Evolutionary conservation across 2,797 vertebrate genomes (phyloP).

Genomic region (Siniperca undulata): DNA sequence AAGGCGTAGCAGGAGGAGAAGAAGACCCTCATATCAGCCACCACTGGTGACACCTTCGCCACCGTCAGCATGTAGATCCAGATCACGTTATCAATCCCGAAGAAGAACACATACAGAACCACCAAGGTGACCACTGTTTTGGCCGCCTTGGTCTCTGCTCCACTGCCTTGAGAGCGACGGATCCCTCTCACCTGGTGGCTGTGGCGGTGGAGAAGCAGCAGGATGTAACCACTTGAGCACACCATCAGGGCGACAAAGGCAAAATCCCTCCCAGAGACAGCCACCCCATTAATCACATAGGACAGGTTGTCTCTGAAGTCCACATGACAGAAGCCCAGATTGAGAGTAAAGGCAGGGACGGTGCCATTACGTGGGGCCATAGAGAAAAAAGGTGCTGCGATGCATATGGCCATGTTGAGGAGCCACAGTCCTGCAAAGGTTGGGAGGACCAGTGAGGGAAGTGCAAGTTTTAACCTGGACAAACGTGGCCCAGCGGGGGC

Average conservation of each 20-base stretch:
- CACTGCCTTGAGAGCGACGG: slow-evolving; percentile 70
- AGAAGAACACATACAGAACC: slow-evolving; percentile 86
- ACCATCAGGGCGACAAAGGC: slow-evolving; percentile 86
- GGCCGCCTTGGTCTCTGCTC: slow-evolving; percentile 83
- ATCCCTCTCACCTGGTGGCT: slow-evolving; percentile 74
- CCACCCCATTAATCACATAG: slow-evolving; percentile 85
- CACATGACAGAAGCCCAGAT: slow-evolving; percentile 87
- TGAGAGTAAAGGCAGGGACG: slow-evolving; percentile 84
- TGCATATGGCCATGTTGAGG: slow-evolving; percentile 87
- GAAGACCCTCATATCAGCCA: slow-evolving; percentile 88
- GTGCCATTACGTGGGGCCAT: slow-evolving; percentile 85
- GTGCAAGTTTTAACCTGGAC: slow-evolving; percentile 75
- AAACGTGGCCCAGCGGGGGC: slow-evolving; percentile 72
- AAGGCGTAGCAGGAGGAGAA: slow-evolving; percentile 87
- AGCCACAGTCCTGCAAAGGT: slow-evolving; percentile 83
- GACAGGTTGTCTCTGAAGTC: slow-evolving; percentile 85
- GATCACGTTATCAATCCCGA: slow-evolving; percentile 88
- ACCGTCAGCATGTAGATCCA: slow-evolving; percentile 90
- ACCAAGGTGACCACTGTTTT: slow-evolving; percentile 86
- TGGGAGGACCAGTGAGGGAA: slow-evolving; percentile 81
- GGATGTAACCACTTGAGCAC: slow-evolving; percentile 85
- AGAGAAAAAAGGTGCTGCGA: slow-evolving; percentile 84
- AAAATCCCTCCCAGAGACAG: slow-evolving; percentile 84
- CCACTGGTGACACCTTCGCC: slow-evolving; percentile 82
- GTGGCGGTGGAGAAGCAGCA: slow-evolving; percentile 85